phyloP scores from a whole-genome alignment of 92 coral and sea anemone genomes.

The Plumapathes pennacea region DNA sequence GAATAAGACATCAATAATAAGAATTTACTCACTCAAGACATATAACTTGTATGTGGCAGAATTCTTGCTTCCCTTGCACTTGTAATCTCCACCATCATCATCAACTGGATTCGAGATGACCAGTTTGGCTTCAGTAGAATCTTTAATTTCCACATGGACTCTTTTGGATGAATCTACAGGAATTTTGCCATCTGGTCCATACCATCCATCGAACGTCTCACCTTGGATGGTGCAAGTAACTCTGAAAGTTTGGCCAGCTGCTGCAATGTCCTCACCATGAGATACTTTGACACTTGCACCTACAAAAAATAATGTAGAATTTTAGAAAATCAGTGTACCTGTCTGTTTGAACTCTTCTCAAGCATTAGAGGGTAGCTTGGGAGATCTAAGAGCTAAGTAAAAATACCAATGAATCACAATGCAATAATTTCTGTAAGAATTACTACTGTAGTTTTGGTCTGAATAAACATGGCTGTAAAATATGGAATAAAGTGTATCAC shows the following conservation, averaged over 20 bases:
- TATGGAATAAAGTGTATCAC: no score
- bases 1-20: not conserved
- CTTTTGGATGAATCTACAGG: not conserved
- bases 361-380: no score
- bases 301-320: not conserved
- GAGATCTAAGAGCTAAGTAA: no score
- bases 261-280: not conserved
- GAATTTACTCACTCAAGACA: constrained; percentile 40
- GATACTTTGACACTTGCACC: not conserved
- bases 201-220: constrained; percentile 48
- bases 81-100: constrained; percentile 24
- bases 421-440: no score
- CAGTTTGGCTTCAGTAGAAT: constrained; percentile 2
- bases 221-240: constrained; percentile 11
- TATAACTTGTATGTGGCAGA: not conserved
- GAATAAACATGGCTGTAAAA: no score
- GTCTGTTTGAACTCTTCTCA: no score
- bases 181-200: not conserved
- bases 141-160: constrained; percentile 11
- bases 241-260: not conserved
- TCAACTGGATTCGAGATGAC: constrained; percentile 11
- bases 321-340: no score
- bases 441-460: no score
- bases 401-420: no score
- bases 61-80: constrained; percentile 33